Conservation (phyloP, 37 sponge, comb jelly and placozoan species). For the Aplysina aerophoba region DNA sequence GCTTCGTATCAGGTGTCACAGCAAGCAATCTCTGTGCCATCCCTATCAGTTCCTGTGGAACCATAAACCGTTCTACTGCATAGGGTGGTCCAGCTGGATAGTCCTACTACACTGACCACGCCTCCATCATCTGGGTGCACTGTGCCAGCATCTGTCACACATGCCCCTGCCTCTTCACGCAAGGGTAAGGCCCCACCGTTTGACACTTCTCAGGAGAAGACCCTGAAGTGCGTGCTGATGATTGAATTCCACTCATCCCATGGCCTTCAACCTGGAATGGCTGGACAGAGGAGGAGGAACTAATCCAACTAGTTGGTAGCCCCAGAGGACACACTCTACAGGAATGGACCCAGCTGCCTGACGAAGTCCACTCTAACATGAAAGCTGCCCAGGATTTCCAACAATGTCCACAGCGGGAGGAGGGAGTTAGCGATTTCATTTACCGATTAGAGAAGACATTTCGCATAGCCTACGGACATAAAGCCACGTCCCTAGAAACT, state of each 20-base stretch:
- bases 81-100: too few species aligned
- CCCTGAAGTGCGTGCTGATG: constrained; percentile 33
- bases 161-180: too few species aligned
- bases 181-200: constrained; percentile 59
- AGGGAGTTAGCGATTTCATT: constrained; percentile 49
- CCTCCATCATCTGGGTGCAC: too few species aligned
- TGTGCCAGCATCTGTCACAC: too few species aligned
- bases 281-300: constrained; percentile 48
- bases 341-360: constrained; percentile 18
- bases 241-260: constrained; percentile 40
- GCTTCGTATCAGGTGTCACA: too few species aligned
- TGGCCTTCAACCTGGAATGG: constrained; percentile 55
- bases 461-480: constrained; percentile 47
- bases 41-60: too few species aligned
- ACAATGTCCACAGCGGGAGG: constrained; percentile 38
- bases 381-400: constrained; percentile 65
- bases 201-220: constrained; percentile 51
- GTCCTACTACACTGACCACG: too few species aligned
- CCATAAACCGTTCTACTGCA: too few species aligned
- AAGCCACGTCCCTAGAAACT: constrained; percentile 43
- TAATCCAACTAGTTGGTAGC: constrained; percentile 55
- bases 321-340: constrained; percentile 37
- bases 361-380: not conserved
- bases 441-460: constrained; percentile 39
- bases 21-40: too few species aligned